phyloP scores from a whole-genome alignment of 2,888 invertebrate species.

The Nemotelus pantherinus region DNA sequence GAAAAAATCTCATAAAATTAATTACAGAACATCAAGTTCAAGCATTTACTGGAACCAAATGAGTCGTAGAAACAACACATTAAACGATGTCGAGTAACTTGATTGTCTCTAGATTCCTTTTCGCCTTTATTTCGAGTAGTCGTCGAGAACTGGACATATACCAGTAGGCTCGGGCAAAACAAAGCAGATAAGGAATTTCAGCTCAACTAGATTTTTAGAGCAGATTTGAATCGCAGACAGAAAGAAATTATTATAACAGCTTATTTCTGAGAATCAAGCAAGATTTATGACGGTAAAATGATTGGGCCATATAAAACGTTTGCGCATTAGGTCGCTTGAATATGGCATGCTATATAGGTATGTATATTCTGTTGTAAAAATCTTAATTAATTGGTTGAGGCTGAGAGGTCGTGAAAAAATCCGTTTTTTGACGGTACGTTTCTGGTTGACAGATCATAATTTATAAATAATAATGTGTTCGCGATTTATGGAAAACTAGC shows the following conservation, averaged over 20 bases:
- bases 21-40: slow-evolving; percentile 14
- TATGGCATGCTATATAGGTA: background rate
- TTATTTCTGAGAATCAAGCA: slow-evolving; percentile 27
- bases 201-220: slow-evolving; percentile 27
- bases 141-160: too few relatives aligned
- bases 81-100: background rate
- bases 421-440: slow-evolving; percentile 7
- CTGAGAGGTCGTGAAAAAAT: slow-evolving; percentile 4
- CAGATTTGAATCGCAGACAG: slow-evolving; percentile 23
- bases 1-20: slow-evolving; percentile 13
- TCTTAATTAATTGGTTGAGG: slow-evolving; percentile 37
- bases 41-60: slow-evolving; percentile 20
- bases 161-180: background rate
- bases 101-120: background rate
- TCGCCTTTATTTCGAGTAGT: background rate
- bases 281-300: slow-evolving; percentile 33
- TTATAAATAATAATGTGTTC: background rate
- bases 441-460: slow-evolving; percentile 2
- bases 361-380: slow-evolving; percentile 2
- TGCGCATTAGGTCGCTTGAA: background rate
- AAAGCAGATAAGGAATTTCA: background rate
- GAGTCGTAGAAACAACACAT: slow-evolving; percentile 28
- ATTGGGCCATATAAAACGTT: background rate
- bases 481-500: background rate
- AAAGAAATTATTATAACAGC: slow-evolving; percentile 28